These are phyloP conservation scores for Hypena proboscidalis DNA, from an alignment of 2,888 invertebrate species.

Conservation along the genomic window DNA sequence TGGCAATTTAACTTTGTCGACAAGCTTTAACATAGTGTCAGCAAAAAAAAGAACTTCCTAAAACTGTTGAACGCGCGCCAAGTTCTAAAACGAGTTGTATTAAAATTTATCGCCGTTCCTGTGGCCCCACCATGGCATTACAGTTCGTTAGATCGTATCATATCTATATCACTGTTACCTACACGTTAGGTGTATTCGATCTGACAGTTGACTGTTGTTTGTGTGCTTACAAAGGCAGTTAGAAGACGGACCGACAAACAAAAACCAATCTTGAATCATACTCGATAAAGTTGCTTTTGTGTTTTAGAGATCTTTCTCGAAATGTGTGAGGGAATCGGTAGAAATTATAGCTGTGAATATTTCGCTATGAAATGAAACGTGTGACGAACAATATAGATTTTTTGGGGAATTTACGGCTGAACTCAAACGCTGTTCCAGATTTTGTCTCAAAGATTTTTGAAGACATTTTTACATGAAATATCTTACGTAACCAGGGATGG, in stretches of 20 bases:
- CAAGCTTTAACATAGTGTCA: no score
- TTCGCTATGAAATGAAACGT: slow-evolving; percentile 34
- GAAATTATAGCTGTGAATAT: slow-evolving; percentile 32
- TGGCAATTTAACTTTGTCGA: no score
- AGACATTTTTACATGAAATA: neutral
- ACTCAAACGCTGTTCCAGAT: neutral
- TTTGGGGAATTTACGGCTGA: slow-evolving; percentile 14
- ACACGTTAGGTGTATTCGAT: slow-evolving; percentile 41
- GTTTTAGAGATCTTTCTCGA: slow-evolving; percentile 7
- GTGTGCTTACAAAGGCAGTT: slow-evolving; percentile 17
- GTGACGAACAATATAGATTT: slow-evolving; percentile 19
- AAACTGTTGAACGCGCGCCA: slow-evolving; percentile 5
- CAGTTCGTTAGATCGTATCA: slow-evolving; percentile 76
- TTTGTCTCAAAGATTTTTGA: slow-evolving; percentile 2
- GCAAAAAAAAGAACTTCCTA: neutral
- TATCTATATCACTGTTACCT: slow-evolving; percentile 64
- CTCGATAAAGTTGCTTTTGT: neutral
- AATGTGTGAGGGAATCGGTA: slow-evolving; percentile 6
- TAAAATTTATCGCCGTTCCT: slow-evolving; percentile 26
- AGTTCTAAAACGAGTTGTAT: slow-evolving; percentile 3
- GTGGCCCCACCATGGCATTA: slow-evolving; percentile 50
- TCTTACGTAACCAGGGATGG: neutral
- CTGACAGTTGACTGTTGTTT: slow-evolving; percentile 43
- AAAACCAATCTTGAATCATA: slow-evolving; percentile 15
- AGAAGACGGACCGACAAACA: slow-evolving; percentile 2